Evolutionary conservation across 2,888 invertebrate species (phyloP), one percentile per base, ranked within the genome.

Genomic region (Aplocera efformata): DNA sequence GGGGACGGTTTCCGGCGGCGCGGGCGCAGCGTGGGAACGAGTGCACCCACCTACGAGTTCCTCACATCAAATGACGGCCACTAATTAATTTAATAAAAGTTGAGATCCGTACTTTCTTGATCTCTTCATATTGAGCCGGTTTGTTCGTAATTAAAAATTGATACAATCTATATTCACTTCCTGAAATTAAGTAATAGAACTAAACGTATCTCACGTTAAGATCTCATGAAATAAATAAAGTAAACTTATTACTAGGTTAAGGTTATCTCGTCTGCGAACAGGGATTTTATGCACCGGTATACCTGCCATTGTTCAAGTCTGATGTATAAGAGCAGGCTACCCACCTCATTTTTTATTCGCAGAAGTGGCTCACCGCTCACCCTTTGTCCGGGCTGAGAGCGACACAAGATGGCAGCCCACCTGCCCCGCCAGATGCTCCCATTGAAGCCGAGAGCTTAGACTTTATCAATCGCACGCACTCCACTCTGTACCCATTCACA

Each of bases 21-120:
- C 78, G 67, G 71, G 76, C 80, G 77, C 80, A 79, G 72, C 88
- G 88, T 86, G 86, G 85, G 88, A 85, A 85, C 82, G 74, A 59
- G 58, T 65, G 69, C 79, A 77, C 79, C 76, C 73, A 79, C 81
- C 79, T 80, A 79, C 79, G 66, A 67, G 42, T 73, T 79, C 72
- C 72, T 75, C 74, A 72, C 78, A 82, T 81, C 80, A 79, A 79
- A 80, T 72, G 81, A 78, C 79, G 75, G 71, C 62, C 71, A 80
- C 82, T 84, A 84, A 86, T 86, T 86, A 86, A 83, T 85, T 80
- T 78, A 71, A 76, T 72, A 77, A 77, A 76, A 78, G 75, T 72
- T 69, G 69, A 71, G 63, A 67, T 69, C 65, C 60, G 61, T 64
- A 61, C 62, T 41, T 40, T 35, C 44, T 57, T 56, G 60, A 58